phyloP scores from a whole-genome alignment of 2,888 invertebrate genomes.

The Sminthurinus aureus region DNA sequence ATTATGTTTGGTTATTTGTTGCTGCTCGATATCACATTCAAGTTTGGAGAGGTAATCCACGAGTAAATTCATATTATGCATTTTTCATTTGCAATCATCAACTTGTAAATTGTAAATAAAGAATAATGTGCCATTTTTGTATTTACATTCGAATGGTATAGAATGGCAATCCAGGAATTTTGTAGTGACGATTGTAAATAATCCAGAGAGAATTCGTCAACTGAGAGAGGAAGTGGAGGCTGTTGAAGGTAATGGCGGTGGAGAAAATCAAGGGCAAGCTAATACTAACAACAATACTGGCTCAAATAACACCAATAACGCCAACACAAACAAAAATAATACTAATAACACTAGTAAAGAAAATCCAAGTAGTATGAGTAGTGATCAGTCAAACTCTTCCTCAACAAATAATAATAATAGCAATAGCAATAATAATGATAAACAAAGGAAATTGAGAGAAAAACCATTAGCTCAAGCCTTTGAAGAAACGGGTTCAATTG shows the following conservation, averaged over 20 bases:
- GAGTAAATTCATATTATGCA: too few relatives aligned
- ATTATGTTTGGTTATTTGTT: constrained; percentile 58
- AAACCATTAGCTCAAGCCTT: not conserved
- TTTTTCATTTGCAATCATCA: too few relatives aligned
- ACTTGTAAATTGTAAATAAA: too few relatives aligned
- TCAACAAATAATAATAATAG: not conserved
- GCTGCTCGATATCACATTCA: constrained; percentile 56
- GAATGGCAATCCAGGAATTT: constrained; percentile 58
- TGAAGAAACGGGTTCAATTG: constrained; percentile 14
- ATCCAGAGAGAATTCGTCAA: constrained; percentile 14
- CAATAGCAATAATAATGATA: not conserved
- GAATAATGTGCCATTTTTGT: not conserved
- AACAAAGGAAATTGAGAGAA: constrained; percentile 18
- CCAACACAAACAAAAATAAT: not conserved
- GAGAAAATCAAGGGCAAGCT: not conserved
- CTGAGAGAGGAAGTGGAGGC: not conserved
- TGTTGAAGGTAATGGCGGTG: not conserved
- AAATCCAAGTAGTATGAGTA: not conserved
- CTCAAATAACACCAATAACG: not conserved
- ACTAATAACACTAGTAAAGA: not conserved
- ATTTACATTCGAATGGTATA: constrained; percentile 51
- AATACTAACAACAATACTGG: too few relatives aligned
- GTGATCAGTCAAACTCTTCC: not conserved
- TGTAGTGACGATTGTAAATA: constrained; percentile 55
- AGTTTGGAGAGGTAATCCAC: constrained; percentile 15